Conservation (phyloP, 1,140 invertebrate species). For the Caenorhabditis latens region DNA sequence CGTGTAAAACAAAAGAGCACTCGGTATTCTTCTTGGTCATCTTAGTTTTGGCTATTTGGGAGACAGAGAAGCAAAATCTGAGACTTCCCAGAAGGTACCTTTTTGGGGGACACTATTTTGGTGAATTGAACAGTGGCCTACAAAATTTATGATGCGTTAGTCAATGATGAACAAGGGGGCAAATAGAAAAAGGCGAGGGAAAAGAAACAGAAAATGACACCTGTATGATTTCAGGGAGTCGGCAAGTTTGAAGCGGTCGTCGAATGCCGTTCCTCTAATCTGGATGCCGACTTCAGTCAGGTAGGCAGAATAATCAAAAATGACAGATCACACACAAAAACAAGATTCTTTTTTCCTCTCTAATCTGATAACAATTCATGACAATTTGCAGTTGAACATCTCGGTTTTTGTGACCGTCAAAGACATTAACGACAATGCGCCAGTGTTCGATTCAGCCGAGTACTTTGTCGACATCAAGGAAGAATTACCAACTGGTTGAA, state of each 20-base stretch:
- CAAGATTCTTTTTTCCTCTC: background rate
- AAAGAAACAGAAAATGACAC: background rate
- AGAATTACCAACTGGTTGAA: constrained; percentile 60
- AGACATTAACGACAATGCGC: constrained; percentile 93
- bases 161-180: constrained; percentile 20
- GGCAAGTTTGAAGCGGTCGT: constrained; percentile 69
- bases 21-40: background rate
- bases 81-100: background rate
- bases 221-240: constrained; percentile 62
- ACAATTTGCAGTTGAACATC: constrained; percentile 69
- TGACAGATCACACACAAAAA: constrained; percentile 16
- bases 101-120: constrained; percentile 35
- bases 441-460: constrained; percentile 88
- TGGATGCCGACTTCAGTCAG: constrained; percentile 61
- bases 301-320: constrained; percentile 23
- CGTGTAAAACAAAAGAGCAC: constrained; percentile 64
- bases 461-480: constrained; percentile 80
- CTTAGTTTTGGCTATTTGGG: constrained; percentile 2
- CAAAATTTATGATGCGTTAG: constrained; percentile 52
- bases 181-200: background rate
- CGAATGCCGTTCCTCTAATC: constrained; percentile 66
- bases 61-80: background rate
- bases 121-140: constrained; percentile 30
- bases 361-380: constrained; percentile 62
- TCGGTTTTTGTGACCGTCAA: constrained; percentile 84